Conservation (phyloP, 1,140 invertebrate species). For the Episyrphus balteatus region DNA sequence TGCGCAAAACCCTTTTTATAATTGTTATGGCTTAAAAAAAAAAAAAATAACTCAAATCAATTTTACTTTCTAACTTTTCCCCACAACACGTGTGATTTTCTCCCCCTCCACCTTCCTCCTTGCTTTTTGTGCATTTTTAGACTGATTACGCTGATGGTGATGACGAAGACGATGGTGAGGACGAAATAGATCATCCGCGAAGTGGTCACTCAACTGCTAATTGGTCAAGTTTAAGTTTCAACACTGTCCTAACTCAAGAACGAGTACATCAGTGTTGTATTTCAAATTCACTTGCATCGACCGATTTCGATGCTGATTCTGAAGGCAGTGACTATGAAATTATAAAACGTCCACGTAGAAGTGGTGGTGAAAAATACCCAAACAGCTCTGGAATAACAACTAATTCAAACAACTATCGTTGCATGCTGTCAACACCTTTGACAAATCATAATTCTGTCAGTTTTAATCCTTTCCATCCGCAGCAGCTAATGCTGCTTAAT, state of each 20-base stretch:
- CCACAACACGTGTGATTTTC: too few species aligned
- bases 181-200: conserved; percentile 9
- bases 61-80: too few species aligned
- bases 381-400: too few species aligned
- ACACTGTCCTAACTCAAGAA: conserved; percentile 19
- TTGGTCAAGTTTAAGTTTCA: conserved; percentile 8
- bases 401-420: background rate
- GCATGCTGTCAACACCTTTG: too few species aligned
- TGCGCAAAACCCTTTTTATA: too few species aligned
- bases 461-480: background rate
- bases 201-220: background rate
- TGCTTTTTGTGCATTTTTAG: conserved; percentile 7
- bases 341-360: conserved; percentile 14
- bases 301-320: conserved; percentile 35
- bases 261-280: conserved; percentile 2
- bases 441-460: too few species aligned
- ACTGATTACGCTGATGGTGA: conserved; percentile 28
- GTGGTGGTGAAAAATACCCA: too few species aligned
- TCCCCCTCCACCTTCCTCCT: too few species aligned
- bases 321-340: conserved; percentile 33
- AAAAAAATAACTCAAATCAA: too few species aligned
- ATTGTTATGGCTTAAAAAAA: too few species aligned
- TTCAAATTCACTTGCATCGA: conserved; percentile 7
- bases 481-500: background rate
- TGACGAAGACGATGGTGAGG: conserved; percentile 21